phyloP scores from a whole-genome alignment of 2,797 vertebrate genomes.

The Pipistrellus pipistrellus region DNA sequence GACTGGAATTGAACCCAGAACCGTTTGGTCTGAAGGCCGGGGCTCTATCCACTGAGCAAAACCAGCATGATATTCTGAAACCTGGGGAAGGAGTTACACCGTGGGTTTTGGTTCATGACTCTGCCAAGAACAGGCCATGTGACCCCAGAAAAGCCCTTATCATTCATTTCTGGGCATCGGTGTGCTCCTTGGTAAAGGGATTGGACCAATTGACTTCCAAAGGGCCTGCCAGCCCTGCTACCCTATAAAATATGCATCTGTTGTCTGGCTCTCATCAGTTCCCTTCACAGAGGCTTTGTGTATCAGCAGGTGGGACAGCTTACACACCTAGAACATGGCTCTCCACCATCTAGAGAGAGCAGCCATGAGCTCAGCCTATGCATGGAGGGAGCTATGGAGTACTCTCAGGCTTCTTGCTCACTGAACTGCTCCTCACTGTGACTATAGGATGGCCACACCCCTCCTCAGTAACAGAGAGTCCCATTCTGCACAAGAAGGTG shows the following conservation, averaged over 20 bases:
- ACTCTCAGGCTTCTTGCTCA: not conserved
- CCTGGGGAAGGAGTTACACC: not conserved
- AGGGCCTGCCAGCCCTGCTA: not conserved
- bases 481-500: not conserved
- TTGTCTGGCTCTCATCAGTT: not conserved
- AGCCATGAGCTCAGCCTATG: not conserved
- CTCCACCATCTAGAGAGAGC: conserved; percentile 2
- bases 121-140: not conserved
- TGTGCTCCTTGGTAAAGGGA: not conserved
- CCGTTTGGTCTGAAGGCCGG: too few species aligned
- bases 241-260: not conserved
- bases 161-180: not conserved
- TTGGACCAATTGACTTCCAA: not conserved
- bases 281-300: not conserved
- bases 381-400: not conserved
- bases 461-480: not conserved
- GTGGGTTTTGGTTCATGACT: not conserved
- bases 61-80: not conserved
- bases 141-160: not conserved
- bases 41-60: too few species aligned
- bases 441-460: not conserved
- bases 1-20: too few species aligned
- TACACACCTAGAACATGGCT: not conserved
- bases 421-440: not conserved
- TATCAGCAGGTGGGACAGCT: not conserved